Conservation (phyloP, 2,113 vertebrate genomes). For the Micronycteris hirsuta region DNA sequence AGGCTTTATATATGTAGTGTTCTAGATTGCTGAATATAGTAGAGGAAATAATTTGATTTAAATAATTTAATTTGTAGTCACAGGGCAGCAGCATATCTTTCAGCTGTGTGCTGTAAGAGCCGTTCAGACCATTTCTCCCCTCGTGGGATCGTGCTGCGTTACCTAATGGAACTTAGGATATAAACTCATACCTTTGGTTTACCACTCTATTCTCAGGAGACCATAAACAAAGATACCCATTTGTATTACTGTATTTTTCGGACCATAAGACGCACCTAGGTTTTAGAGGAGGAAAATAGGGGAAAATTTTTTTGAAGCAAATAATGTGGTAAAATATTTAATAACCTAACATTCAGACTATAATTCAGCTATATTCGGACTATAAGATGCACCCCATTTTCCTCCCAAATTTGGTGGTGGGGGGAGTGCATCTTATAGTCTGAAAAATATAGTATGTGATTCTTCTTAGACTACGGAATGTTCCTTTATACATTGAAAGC, state of each 20-base stretch:
- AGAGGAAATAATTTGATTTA: constrained; percentile 5
- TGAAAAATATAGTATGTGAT: no score
- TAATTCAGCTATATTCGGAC: no score
- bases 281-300: no score
- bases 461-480: constrained; percentile 3
- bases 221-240: not conserved
- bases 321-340: no score
- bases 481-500: not conserved
- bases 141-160: constrained; percentile 5
- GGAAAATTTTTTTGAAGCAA: no score
- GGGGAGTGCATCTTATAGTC: no score
- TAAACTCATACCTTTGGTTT: not conserved
- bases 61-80: not conserved
- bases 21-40: not conserved
- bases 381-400: no score
- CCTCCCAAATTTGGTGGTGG: no score
- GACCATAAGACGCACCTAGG: no score
- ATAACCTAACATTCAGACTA: no score
- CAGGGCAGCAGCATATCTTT: not conserved
- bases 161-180: not conserved
- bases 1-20: not conserved
- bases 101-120: not conserved
- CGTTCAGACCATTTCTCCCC: not conserved
- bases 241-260: no score
- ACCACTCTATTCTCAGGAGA: not conserved